A percentile compares a stretch with the other conserved stretches of the same genome.
Conservation (phyloP, 2,113 vertebrate genomes). For the Leucopsar rothschildi region DNA sequence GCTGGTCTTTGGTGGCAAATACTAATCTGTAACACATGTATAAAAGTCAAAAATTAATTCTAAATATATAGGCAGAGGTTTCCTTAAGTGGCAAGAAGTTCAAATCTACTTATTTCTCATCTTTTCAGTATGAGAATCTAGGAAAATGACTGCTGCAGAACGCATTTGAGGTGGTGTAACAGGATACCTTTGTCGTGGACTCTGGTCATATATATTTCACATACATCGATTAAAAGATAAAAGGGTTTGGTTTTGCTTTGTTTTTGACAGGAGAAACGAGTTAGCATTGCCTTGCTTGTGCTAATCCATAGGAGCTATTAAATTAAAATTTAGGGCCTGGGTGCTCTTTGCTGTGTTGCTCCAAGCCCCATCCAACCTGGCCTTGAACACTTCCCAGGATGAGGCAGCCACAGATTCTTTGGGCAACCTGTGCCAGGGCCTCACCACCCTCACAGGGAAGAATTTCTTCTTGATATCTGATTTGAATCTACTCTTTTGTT, state of each 20-base stretch:
- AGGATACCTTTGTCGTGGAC: constrained; percentile 14
- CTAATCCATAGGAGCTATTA: not conserved
- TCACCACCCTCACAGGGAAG: not conserved
- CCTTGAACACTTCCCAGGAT: not conserved
- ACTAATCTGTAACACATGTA: not conserved
- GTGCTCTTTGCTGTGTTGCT: not conserved
- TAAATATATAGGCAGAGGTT: not conserved
- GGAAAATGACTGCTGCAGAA: not conserved
- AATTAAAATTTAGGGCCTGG: not conserved
- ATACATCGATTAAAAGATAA: constrained; percentile 32
- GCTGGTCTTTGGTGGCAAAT: constrained; percentile 14
- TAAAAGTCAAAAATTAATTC: constrained; percentile 25
- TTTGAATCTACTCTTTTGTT: not conserved
- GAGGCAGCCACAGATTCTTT: not conserved
- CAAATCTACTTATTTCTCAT: not conserved
- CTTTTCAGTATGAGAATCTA: not conserved
- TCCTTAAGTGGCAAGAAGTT: not conserved
- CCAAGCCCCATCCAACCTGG: not conserved
- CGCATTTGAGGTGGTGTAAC: not conserved
- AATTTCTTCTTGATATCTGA: not conserved
- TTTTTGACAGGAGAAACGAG: not conserved
- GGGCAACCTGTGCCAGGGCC: rapidly evolving
- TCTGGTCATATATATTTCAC: constrained; percentile 56
- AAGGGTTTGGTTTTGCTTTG: constrained; percentile 34
- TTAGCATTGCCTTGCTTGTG: not conserved